Evolutionary conservation across 2,888 invertebrate species (phyloP), one percentile per base, ranked within the genome.

Genomic region (Pterobdella sp.): DNA sequence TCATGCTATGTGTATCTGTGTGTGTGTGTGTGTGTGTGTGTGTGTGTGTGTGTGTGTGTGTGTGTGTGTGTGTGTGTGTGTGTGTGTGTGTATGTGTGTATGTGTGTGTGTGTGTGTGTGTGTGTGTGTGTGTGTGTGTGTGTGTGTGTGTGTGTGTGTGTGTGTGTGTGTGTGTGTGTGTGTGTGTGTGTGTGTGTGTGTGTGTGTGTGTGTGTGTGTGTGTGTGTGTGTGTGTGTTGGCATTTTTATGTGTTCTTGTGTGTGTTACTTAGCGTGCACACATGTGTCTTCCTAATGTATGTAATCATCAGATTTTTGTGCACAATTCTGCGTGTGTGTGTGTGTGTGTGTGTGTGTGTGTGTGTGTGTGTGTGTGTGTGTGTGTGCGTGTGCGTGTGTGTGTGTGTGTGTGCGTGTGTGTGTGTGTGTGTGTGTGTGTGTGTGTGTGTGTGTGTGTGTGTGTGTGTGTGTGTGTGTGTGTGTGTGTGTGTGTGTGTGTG

Each of bases 331-430:
- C 60, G 60, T 4, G 60, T 56, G 60, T 56, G 60, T 56, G 60
- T 56, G 60, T 56, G 60, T 56, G 60, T 56, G 60, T 56, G 60
- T 56, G 60, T 56, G 60, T 56, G 60, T 56, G 60, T 56, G 60
- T 56, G 60, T 56, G 60, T 56, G n/a, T 56, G 60, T 56, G 60
- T 56, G 60, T 56, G 60, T 56, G 60, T 56, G 60, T 56, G 60
- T 56, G 60, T 56, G 60, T 56, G 60, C 26, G 60, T 56, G 60
- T 56, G 60, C 26, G 60, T 56, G 60, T 56, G 60, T 56, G 60
- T 56, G 60, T 56, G 60, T 56, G 60, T 56, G 60, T 56, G 60
- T 56, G 60, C 26, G 60, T 56, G 60, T 56, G 60, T 56, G 60
- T 56, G 60, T 56, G 60, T 56, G 60, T 56, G 60, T 56, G 60